Evolutionary conservation across 92 coral and sea anemone species (phyloP).

Genomic region (Plumapathes pennacea): DNA sequence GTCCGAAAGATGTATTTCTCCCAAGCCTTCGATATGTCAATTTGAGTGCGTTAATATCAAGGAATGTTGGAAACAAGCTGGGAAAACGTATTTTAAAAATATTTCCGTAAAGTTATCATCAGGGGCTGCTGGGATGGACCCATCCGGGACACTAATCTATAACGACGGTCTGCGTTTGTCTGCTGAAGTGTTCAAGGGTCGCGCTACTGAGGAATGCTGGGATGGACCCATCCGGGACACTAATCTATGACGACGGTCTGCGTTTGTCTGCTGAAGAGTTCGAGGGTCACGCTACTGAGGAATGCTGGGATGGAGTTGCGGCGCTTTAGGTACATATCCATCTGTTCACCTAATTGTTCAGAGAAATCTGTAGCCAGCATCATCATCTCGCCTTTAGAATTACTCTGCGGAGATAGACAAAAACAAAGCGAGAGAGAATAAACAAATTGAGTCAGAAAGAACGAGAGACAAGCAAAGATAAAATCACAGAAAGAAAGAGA

Average conservation of each 20-base stretch:
- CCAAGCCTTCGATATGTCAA: too few species aligned
- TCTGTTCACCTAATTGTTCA: slow-evolving; percentile 76
- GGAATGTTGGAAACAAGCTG: not conserved
- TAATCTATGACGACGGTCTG: slow-evolving; percentile 81
- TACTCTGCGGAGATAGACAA: slow-evolving; percentile 57
- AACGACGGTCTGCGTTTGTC: slow-evolving; percentile 90
- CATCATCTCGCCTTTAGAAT: slow-evolving; percentile 89
- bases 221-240: slow-evolving; percentile 50
- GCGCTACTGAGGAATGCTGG: slow-evolving; percentile 93
- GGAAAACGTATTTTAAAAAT: not conserved
- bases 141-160: slow-evolving; percentile 33
- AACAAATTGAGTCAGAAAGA: not conserved
- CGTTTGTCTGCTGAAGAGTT: slow-evolving; percentile 90
- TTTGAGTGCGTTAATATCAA: not conserved
- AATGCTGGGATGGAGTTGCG: slow-evolving; percentile 96
- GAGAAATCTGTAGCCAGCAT: slow-evolving; percentile 90
- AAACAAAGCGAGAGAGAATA: not conserved
- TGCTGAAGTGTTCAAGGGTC: slow-evolving; percentile 87
- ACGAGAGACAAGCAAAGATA: not conserved
- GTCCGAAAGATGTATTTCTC: too few species aligned
- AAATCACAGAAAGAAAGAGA: not conserved
- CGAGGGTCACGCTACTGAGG: slow-evolving; percentile 88
- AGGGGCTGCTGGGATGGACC: not conserved
- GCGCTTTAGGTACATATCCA: slow-evolving; percentile 73
- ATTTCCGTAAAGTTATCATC: not conserved